Evolutionary conservation across 2,888 invertebrate species (phyloP), one percentile per base, ranked within the genome.

Genomic region (Xylota sylvarum): DNA sequence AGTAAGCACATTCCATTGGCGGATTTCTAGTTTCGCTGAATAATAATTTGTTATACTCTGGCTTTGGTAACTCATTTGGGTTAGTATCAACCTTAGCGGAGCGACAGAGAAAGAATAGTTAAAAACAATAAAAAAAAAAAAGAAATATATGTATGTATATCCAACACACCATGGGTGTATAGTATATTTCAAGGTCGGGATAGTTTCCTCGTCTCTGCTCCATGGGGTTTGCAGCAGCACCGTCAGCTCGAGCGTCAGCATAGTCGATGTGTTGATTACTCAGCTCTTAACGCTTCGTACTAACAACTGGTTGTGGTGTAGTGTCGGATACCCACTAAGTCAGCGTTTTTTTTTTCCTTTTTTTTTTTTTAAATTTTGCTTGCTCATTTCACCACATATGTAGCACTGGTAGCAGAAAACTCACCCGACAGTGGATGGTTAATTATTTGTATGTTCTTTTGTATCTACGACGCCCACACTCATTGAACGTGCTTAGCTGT

Each of bases 121-220:
- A 12, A 27, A 14, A 50, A 48, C 4, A 50, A 43, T 12, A 65
- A 10, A 7, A 40, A n/a, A 65, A 69, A 12, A 14, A 17, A n/a
- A n/a, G n/a, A n/a, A n/a, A 5, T 12, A 23, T 10, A 50, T 5
- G 23, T 43, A 43, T n/a, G 37, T 37, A 50, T 50, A 55, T 43
- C 2, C 6, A 40, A 17, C 19, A 69, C 19, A 60, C 27, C 52
- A n/a, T 32, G 6, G n/a, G 73, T 64, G 37, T 81, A 52, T 46
- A 40, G 35, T 62, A 56, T 64, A 64, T 73, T 85, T 85, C 84
- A 85, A 85, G 84, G 84, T 85, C 84, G 65, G 70, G 43, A 79
- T 58, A 74, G 74, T 74, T 74, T 76, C 56, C 84, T 58, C 43
- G 27, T 58, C 64, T 37, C 32, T 64, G 69, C 32, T 52, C 9